Percentiles rank a stretch among this genome's conserved stretches.
phyloP scores from a whole-genome alignment of 2,888 invertebrate species.

The Antitype chi region DNA sequence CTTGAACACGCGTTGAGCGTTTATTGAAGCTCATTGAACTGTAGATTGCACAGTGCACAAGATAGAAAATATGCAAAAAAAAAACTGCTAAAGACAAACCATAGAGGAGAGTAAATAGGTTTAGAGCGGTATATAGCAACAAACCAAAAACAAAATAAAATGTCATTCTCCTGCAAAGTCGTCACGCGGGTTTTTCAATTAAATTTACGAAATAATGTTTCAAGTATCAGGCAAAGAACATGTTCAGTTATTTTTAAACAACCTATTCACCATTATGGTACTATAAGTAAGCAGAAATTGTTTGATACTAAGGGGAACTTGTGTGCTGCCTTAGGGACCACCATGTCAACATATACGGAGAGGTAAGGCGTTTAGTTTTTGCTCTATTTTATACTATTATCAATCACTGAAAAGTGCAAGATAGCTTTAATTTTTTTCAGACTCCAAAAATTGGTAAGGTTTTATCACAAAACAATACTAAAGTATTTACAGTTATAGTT shows the following conservation, averaged over 20 bases:
- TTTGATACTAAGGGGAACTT: neutral
- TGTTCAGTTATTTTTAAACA: constrained; percentile 60
- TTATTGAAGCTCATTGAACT: neutral
- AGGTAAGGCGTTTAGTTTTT: constrained; percentile 62
- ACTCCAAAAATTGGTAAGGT: neutral
- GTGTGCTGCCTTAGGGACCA: neutral
- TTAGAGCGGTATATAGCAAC: no score
- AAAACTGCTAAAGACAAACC: neutral
- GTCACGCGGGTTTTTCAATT: constrained; percentile 76
- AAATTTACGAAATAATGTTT: constrained; percentile 68
- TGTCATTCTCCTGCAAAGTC: constrained; percentile 76
- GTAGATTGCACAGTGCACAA: neutral
- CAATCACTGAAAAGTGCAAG: neutral
- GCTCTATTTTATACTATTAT: constrained; percentile 6
- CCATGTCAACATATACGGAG: constrained; percentile 43
- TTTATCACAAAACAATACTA: neutral
- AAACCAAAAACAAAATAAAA: constrained; percentile 61
- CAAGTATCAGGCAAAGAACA: constrained; percentile 63
- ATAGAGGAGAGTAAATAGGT: no score
- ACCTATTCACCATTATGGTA: constrained; percentile 11
- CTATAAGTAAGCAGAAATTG: constrained; percentile 16
- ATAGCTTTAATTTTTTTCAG: neutral
- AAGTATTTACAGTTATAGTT: neutral
- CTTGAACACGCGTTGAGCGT: neutral
- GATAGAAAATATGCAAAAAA: constrained; percentile 12